phyloP scores from a whole-genome alignment of 1,140 invertebrate species.

The Drosophila pseudoananassae region DNA sequence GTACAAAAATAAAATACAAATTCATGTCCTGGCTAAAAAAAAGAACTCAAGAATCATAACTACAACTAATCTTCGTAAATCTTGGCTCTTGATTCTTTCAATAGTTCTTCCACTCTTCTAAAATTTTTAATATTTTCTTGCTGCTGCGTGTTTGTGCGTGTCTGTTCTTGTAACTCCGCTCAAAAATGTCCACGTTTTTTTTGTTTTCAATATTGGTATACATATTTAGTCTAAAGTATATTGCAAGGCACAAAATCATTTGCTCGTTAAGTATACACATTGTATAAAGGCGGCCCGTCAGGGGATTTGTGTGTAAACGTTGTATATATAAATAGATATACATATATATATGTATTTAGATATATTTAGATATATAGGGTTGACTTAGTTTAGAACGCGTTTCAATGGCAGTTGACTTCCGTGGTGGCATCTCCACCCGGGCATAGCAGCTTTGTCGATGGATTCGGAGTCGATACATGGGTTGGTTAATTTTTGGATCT shows the following conservation, averaged over 20 bases:
- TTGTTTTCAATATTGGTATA: constrained; percentile 9
- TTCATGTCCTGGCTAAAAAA: constrained; percentile 16
- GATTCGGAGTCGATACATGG: constrained; percentile 16
- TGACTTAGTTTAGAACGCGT: constrained; percentile 79
- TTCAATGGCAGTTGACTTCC: constrained; percentile 74
- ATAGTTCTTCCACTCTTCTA: neutral
- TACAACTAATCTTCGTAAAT: constrained; percentile 23
- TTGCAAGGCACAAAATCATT: constrained; percentile 73
- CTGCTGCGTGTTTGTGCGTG: constrained; percentile 51
- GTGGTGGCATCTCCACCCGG: constrained; percentile 45
- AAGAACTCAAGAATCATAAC: constrained; percentile 32
- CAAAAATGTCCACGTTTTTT: neutral
- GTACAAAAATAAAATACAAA: constrained; percentile 37
- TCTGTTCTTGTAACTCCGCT: constrained; percentile 22
- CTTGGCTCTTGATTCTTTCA: constrained; percentile 11
- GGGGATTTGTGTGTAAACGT: constrained; percentile 11
- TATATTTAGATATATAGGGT: constrained; percentile 23
- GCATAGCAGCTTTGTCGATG: constrained; percentile 39
- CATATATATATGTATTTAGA: constrained; percentile 26
- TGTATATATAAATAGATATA: constrained; percentile 42
- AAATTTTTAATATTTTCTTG: constrained; percentile 3
- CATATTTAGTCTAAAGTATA: constrained; percentile 41
- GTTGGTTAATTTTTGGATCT: constrained; percentile 5
- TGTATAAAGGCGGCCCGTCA: constrained; percentile 32
- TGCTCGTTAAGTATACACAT: constrained; percentile 49